Percentiles rank a stretch among this genome's conserved stretches.
Conservation (phyloP, 2,797 vertebrate genomes). For the Trichosurus vulpecula region DNA sequence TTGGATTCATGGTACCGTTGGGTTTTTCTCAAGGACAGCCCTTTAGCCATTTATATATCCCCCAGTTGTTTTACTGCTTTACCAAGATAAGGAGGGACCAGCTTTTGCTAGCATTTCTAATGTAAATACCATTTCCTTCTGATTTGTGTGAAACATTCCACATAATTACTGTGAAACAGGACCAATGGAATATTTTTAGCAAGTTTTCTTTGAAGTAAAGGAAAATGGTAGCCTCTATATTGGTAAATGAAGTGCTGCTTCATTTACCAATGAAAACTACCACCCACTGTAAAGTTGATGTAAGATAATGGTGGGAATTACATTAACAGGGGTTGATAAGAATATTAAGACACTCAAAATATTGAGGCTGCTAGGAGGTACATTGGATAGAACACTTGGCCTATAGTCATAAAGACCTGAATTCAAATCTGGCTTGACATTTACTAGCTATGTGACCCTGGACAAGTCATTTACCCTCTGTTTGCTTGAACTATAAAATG, state of each 20-base stretch:
- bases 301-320: neutral
- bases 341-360: no score
- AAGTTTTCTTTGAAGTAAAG: neutral
- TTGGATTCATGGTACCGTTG: accelerated
- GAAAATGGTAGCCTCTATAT: neutral
- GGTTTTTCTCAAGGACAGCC: neutral
- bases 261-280: neutral
- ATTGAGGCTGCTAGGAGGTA: neutral
- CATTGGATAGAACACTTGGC: neutral
- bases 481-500: neutral
- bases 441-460: neutral
- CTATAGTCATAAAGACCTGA: neutral
- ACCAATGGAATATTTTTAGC: neutral
- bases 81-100: neutral
- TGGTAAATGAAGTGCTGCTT: neutral
- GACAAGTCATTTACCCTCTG: neutral
- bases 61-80: neutral
- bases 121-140: neutral
- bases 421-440: neutral
- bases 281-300: accelerated
- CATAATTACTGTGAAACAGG: neutral
- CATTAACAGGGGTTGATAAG: accelerated
- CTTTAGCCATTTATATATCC: neutral
- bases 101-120: neutral
- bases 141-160: neutral